Conservation (phyloP, 2,113 vertebrate genomes). For the Solea senegalensis region DNA sequence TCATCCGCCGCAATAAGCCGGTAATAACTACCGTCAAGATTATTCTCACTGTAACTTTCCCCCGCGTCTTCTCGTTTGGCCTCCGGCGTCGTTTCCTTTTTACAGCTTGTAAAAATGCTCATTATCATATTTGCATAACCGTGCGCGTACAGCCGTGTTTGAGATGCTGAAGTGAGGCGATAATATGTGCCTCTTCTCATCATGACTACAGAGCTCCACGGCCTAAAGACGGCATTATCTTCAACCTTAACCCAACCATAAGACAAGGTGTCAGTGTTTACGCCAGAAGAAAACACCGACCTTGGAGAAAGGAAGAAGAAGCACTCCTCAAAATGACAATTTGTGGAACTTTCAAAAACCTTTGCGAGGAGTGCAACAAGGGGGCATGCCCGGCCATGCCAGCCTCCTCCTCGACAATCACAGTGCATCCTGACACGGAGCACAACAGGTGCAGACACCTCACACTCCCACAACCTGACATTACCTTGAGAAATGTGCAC, state of each 20-base stretch:
- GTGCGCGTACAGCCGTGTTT: conserved; percentile 21
- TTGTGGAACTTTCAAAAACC: conserved; percentile 73
- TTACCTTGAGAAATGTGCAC: conserved; percentile 13
- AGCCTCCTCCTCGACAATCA: conserved; percentile 43
- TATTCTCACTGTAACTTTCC: conserved; percentile 66
- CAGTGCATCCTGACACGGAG: conserved; percentile 63
- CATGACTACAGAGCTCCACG: conserved; percentile 41
- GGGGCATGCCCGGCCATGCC: conserved; percentile 61
- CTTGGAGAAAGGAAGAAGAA: conserved; percentile 8
- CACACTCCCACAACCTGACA: conserved; percentile 49
- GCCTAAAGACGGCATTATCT: no score
- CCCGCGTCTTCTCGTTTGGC: conserved; percentile 53
- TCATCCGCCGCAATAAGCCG: conserved; percentile 65
- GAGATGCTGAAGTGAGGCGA: conserved; percentile 38
- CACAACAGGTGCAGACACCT: conserved; percentile 62
- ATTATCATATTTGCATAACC: conserved; percentile 66
- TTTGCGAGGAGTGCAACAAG: conserved; percentile 50
- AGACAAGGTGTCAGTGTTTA: no score
- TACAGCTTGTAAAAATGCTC: conserved; percentile 58
- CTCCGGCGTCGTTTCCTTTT: conserved; percentile 39
- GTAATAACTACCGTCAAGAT: conserved; percentile 70
- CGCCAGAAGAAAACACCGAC: no score
- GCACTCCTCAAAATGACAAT: conserved; percentile 69
- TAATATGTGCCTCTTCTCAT: conserved; percentile 32
- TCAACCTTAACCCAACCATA: no score